A percentile compares a stretch with the other conserved stretches of the same genome.
Evolutionary conservation across 2,113 vertebrate genomes (phyloP).

Genomic region (Agelaius tricolor): DNA sequence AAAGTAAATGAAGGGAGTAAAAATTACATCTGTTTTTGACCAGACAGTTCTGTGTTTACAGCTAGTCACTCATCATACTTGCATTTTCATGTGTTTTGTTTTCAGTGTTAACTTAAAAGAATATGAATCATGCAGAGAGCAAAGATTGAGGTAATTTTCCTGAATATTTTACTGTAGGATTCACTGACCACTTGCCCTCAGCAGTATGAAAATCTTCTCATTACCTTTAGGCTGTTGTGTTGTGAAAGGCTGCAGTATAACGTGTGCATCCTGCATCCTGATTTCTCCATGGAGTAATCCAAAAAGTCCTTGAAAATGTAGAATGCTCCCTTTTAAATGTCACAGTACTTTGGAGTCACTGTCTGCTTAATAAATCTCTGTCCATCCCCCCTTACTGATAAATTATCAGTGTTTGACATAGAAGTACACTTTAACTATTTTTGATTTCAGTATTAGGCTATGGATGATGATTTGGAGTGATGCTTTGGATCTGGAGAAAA

Average conservation of each 20-base stretch:
- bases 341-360: neutral
- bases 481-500: neutral
- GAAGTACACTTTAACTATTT: neutral
- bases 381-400: neutral
- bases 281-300: neutral
- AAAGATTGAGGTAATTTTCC: constrained; percentile 6
- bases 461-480: neutral
- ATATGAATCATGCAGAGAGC: constrained; percentile 17
- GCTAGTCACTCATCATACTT: neutral
- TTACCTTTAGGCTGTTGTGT: constrained; percentile 37
- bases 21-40: neutral
- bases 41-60: neutral
- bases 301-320: neutral
- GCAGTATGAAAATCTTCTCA: constrained; percentile 32
- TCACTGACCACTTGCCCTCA: neutral
- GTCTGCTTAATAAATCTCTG: neutral
- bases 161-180: constrained; percentile 50
- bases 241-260: constrained; percentile 33
- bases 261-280: neutral
- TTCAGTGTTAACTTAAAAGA: constrained; percentile 55
- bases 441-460: neutral
- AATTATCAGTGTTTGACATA: neutral
- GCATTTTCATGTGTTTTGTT: constrained; percentile 61
- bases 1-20: constrained; percentile 17
- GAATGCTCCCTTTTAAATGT: neutral